A percentile compares a stretch with the other conserved stretches of the same genome.
These are phyloP conservation scores for Coluber constrictor DNA, from an alignment of 2,797 vertebrate genomes.

Conservation along the genomic window DNA sequence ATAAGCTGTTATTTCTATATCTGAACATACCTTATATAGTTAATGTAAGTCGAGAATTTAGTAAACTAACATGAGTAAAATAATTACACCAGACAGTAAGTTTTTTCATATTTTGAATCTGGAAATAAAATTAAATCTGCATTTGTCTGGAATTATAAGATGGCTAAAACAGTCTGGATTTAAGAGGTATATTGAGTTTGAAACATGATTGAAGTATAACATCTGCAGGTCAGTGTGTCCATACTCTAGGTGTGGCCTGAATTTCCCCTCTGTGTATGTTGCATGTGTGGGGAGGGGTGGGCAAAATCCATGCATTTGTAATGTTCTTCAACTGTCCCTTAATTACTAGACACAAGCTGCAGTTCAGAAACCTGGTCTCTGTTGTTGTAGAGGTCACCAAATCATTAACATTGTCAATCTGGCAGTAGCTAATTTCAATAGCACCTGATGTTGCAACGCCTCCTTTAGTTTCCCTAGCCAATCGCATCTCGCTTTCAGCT, in stretches of 20 bases:
- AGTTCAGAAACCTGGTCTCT: slow-evolving; percentile 79
- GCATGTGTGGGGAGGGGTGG: slow-evolving; percentile 34
- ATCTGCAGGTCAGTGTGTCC: slow-evolving; percentile 55
- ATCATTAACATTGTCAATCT: slow-evolving; percentile 83
- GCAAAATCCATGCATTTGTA: slow-evolving; percentile 62
- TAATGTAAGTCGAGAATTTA: slow-evolving; percentile 32
- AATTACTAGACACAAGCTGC: slow-evolving; percentile 80
- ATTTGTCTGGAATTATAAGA: slow-evolving; percentile 76
- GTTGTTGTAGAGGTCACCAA: slow-evolving; percentile 78
- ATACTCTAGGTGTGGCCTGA: slow-evolving; percentile 54
- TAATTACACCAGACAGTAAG: slow-evolving; percentile 69
- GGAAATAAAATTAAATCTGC: slow-evolving; percentile 81
- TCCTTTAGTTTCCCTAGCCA: slow-evolving; percentile 78
- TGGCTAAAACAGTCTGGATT: slow-evolving; percentile 66
- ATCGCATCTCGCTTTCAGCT: slow-evolving; percentile 79
- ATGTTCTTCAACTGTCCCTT: slow-evolving; percentile 75
- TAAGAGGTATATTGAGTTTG: slow-evolving; percentile 55
- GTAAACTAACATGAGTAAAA: slow-evolving; percentile 61
- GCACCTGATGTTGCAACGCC: slow-evolving; percentile 81
- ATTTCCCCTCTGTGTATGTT: slow-evolving; percentile 48
- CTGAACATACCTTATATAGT: neutral
- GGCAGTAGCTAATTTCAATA: slow-evolving; percentile 82
- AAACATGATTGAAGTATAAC: slow-evolving; percentile 59
- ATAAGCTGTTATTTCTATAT: neutral
- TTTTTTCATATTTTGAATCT: slow-evolving; percentile 78